Conservation (phyloP, 2,113 vertebrate species). For the Lepus timidus region DNA sequence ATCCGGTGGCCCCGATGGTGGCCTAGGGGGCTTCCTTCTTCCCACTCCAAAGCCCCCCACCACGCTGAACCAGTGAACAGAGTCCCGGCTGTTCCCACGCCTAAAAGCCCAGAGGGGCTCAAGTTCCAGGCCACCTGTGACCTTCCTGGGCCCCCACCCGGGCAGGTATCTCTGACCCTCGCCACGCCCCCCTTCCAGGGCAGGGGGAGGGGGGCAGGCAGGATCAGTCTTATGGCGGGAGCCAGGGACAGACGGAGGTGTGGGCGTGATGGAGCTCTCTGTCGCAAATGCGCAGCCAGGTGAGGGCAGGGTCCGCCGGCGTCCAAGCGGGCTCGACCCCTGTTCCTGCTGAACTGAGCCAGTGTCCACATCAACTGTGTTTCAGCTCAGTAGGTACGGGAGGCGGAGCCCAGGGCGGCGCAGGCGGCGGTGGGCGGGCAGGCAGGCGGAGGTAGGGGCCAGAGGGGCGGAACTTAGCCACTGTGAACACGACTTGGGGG, state of each 20-base stretch:
- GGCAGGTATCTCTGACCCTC: background rate
- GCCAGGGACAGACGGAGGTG: no score
- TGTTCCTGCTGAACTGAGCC: conserved; percentile 99
- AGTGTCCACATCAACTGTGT: conserved; percentile 94
- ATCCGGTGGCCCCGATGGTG: background rate
- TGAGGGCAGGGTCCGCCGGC: conserved; percentile 92
- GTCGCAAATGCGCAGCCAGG: background rate
- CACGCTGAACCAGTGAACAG: background rate
- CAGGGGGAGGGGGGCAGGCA: background rate
- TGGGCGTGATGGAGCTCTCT: no score
- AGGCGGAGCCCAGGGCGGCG: conserved; percentile 87
- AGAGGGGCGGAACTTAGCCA: conserved; percentile 96
- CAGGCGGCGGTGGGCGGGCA: background rate
- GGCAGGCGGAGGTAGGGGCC: conserved; percentile 55
- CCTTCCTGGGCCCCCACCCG: background rate
- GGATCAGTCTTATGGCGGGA: no score
- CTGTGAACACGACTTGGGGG: conserved; percentile 92
- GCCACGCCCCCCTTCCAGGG: background rate
- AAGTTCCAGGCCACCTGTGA: background rate
- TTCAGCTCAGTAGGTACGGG: conserved; percentile 98
- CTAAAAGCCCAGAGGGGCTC: background rate
- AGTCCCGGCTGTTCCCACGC: background rate
- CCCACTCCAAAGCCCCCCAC: background rate
- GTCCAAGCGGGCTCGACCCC: conserved; percentile 96
- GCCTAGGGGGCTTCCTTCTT: no score